Evolutionary conservation across 1,140 invertebrate species (phyloP).

Genomic region (Drosophila carrolli): DNA sequence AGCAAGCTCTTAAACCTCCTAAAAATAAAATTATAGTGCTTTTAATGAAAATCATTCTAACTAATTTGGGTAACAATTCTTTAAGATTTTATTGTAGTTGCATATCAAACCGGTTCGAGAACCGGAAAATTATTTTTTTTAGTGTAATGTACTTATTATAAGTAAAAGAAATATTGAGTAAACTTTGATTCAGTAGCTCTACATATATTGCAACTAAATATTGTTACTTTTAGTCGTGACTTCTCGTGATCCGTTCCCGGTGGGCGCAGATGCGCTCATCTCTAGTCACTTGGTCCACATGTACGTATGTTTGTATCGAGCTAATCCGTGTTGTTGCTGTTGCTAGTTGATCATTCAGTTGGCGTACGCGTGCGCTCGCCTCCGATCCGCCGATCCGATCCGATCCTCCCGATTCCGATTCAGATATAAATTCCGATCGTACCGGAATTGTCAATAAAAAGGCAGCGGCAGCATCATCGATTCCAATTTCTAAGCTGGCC

Average conservation of each 20-base stretch:
- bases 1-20: too few species aligned
- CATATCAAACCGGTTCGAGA: too few species aligned
- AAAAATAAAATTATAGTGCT: too few species aligned
- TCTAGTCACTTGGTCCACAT: constrained; percentile 11
- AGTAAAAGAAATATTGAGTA: too few species aligned
- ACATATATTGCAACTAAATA: background rate
- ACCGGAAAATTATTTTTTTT: too few species aligned
- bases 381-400: constrained; percentile 16
- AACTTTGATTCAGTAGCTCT: too few species aligned
- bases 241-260: background rate
- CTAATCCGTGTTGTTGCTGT: constrained; percentile 37
- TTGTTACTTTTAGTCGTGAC: constrained; percentile 6
- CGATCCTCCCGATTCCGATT: constrained; percentile 26
- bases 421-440: constrained; percentile 22
- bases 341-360: constrained; percentile 70
- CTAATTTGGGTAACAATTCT: too few species aligned
- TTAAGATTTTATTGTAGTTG: too few species aligned
- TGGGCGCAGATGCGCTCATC: constrained; percentile 1
- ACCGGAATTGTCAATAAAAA: constrained; percentile 50
- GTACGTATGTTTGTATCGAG: constrained; percentile 9
- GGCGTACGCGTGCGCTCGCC: constrained; percentile 46
- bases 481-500: constrained; percentile 55
- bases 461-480: constrained; percentile 41
- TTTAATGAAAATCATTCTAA: too few species aligned
- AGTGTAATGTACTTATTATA: too few species aligned